These are phyloP conservation scores for Apostichopus parvimensis DNA, from an alignment of 35 echinoderm and acorn worm species.

Conservation along the genomic window DNA sequence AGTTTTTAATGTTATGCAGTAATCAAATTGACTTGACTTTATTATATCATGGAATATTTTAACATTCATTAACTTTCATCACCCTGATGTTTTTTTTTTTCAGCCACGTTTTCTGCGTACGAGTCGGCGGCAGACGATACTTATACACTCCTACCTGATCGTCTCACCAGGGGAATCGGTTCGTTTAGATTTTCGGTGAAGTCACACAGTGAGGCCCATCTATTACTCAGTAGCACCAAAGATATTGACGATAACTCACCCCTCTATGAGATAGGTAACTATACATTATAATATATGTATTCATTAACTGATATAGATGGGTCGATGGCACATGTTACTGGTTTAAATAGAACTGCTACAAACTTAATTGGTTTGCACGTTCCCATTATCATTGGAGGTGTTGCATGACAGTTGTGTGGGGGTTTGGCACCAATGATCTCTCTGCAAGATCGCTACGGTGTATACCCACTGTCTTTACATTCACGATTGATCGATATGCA, in stretches of 20 bases:
- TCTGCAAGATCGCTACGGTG: no score
- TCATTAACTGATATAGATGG: not conserved
- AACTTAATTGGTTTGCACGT: no score
- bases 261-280: conserved; percentile 28
- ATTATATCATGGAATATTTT: no score
- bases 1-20: no score
- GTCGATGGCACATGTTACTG: not conserved
- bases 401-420: no score
- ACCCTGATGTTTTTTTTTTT: not conserved
- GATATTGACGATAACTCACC: not conserved
- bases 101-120: not conserved
- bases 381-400: no score
- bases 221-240: not conserved
- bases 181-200: conserved; percentile 30
- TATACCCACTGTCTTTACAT: no score
- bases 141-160: conserved; percentile 25
- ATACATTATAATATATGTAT: not conserved
- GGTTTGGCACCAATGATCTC: no score
- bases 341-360: no score
- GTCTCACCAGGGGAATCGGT: conserved; percentile 15
- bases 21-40: no score
- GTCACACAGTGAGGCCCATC: conserved; percentile 16
- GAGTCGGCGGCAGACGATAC: not conserved
- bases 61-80: no score
- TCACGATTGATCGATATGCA: no score